phyloP scores from a whole-genome alignment of 2,888 invertebrate genomes.

The Danaus chrysippus region DNA sequence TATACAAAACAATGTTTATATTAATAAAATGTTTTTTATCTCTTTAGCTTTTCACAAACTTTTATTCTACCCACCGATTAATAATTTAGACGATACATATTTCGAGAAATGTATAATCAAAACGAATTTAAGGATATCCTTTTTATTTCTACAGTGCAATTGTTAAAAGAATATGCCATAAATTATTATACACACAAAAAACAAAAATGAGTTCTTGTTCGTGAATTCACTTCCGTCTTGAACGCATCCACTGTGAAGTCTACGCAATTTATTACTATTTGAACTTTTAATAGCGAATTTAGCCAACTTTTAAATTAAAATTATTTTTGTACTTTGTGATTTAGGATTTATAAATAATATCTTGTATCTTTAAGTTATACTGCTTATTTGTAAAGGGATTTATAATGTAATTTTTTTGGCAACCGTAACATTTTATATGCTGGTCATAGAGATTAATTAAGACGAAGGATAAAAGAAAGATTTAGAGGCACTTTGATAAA shows the following conservation, averaged over 20 bases:
- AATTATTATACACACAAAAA: constrained; percentile 2
- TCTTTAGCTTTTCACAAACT: too few species aligned
- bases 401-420: neutral
- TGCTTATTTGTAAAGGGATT: neutral
- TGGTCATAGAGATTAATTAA: too few species aligned
- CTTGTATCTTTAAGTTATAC: neutral
- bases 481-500: too few species aligned
- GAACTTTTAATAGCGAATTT: constrained; percentile 10
- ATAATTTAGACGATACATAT: too few species aligned
- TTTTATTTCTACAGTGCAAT: neutral
- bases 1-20: too few species aligned
- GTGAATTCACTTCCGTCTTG: constrained; percentile 9
- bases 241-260: constrained; percentile 9
- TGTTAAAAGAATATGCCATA: neutral
- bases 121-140: too few species aligned
- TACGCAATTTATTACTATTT: constrained; percentile 7
- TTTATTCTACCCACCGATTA: too few species aligned
- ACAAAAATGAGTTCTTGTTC: constrained; percentile 6
- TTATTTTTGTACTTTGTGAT: neutral
- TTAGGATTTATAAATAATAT: neutral
- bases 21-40: too few species aligned
- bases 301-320: constrained; percentile 10
- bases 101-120: too few species aligned
- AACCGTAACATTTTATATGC: too few species aligned
- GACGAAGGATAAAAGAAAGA: too few species aligned